Evolutionary conservation across 2,888 invertebrate species (phyloP).

Genomic region (Ariolimax columbianus): DNA sequence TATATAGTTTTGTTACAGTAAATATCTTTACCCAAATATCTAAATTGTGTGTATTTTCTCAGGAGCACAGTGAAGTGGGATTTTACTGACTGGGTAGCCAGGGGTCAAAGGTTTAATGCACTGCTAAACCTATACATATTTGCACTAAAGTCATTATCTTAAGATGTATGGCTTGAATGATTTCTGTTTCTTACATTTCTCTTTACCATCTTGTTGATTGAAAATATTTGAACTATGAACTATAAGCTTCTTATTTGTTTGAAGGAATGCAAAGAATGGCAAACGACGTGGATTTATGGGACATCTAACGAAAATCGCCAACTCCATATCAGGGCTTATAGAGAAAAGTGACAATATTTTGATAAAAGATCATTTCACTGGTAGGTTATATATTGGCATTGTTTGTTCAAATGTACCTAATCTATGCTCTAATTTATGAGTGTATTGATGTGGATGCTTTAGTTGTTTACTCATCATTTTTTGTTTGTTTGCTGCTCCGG

Average conservation of each 20-base stretch:
- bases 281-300: constrained; percentile 83
- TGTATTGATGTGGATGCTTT: background rate
- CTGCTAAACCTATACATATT: no score
- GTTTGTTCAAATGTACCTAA: background rate
- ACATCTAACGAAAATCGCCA: constrained; percentile 82
- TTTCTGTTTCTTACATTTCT: no score
- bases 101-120: no score
- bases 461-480: background rate
- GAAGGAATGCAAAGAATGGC: constrained; percentile 63
- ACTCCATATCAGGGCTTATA: constrained; percentile 79
- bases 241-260: constrained; percentile 15
- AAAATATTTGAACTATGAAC: background rate
- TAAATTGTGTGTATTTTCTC: no score
- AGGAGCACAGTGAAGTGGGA: no score
- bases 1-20: no score
- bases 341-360: constrained; percentile 78
- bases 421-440: background rate
- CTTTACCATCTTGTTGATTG: background rate
- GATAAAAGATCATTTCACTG: constrained; percentile 77
- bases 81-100: no score
- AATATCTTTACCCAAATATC: no score
- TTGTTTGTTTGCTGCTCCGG: no score
- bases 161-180: no score
- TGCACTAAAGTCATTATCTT: no score
- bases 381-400: constrained; percentile 58